A percentile compares a stretch with the other conserved stretches of the same genome.
These are phyloP conservation scores for human DNA, from an alignment of 2,113 vertebrate species.

Conservation along the genomic window DNA sequence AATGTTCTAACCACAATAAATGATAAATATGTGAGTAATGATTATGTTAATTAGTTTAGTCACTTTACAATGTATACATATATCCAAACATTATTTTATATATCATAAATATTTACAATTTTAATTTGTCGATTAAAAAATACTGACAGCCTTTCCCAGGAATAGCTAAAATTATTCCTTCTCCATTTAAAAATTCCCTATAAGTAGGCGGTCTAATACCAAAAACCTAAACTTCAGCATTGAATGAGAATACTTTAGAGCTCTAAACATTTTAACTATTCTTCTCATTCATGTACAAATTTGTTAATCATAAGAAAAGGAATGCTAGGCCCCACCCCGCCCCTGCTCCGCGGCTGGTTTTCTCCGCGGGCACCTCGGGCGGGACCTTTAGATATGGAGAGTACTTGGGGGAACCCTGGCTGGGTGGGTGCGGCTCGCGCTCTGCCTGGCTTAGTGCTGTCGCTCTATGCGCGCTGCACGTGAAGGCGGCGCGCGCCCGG, in stretches of 20 bases:
- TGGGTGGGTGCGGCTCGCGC: slow-evolving; percentile 87
- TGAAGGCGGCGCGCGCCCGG: slow-evolving; percentile 88
- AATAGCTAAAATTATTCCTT: slow-evolving; percentile 23
- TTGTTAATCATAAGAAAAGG: background rate
- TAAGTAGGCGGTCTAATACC: slow-evolving; percentile 6
- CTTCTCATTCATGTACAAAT: background rate
- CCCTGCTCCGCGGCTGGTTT: background rate
- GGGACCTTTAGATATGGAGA: slow-evolving; percentile 81
- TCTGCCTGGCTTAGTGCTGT: slow-evolving; percentile 88
- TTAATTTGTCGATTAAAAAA: background rate
- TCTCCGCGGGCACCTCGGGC: background rate
- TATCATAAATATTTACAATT: background rate
- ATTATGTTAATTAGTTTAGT: background rate
- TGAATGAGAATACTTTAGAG: background rate
- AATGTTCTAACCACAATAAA: background rate
- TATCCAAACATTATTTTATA: background rate
- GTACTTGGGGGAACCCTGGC: slow-evolving; percentile 85
- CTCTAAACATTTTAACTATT: background rate
- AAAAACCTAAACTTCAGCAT: background rate
- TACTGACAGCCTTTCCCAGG: background rate
- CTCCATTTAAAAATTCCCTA: background rate
- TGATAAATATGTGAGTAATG: background rate
- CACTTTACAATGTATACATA: background rate
- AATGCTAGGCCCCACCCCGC: background rate
- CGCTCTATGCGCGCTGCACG: slow-evolving; percentile 91